Base-by-base conservation (phyloP, 2,888 invertebrate genomes). In the Ichneumoninae sp. region DNA sequence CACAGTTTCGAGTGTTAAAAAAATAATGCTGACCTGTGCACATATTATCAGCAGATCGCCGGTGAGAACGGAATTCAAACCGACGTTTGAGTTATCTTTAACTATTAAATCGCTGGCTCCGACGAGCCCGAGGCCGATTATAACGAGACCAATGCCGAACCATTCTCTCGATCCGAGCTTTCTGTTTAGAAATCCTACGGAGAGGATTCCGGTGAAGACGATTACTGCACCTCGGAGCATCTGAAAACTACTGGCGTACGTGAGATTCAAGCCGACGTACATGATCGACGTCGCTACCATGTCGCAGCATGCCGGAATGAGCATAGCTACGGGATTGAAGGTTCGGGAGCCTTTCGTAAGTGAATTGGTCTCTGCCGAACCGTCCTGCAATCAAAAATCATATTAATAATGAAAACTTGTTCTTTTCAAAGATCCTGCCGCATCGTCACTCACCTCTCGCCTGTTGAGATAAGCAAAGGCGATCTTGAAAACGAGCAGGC, bases 221-320 rank as follows among this genome's bases (percentile, higher is more conserved):
- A 99, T 97, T 7, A 98, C 97, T 75, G 98, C 93, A 95, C 97
- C 98, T 94, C 98, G 95, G 89, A 99, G 96, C 98, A 99, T 99
- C 95, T 99, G 99, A 94, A 98, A 99, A 91, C 98, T 98, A 88
- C 98, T 98, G 0, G 98, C 97, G 92, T 97, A 98, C 0, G 99
- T 99, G 92, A 99, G 94, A 89, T 96, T 98, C 75, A 99, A 94
- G 5, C 98, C 99, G 69, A 98, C 95, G 91, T 98, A 98, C 97
- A 98, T 97, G 40, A 97, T 95, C 0, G 98, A 97, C 0, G 98
- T 98, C 0, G 97, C 98, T 82, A 97, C 94, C 95, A 98, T 96
- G 93, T 99, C 99, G 93, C 97, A 97, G 94, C 98, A 94, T 0
- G 98, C 97, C 0, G 99, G 98, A 30, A 98, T 95, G 88, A 98